Evolutionary conservation across 2,113 vertebrate genomes (phyloP).

Genomic region (Setophaga coronata): DNA sequence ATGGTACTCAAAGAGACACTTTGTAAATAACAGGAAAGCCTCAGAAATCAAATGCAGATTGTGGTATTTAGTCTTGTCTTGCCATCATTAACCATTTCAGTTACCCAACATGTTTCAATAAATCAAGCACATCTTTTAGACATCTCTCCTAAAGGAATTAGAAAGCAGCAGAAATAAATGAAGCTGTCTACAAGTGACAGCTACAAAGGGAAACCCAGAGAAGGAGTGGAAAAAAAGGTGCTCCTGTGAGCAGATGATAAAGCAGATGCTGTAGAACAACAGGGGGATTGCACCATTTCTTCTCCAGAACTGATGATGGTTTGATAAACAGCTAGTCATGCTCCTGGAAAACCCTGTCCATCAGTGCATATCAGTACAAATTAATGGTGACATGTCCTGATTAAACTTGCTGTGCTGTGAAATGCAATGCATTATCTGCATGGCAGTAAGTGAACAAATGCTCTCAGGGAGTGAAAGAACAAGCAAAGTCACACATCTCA

Average conservation of each 20-base stretch:
- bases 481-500: slow-evolving; percentile 21
- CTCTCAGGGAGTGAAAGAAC: slow-evolving; percentile 1
- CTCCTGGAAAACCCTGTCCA: slow-evolving; percentile 67
- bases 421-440: slow-evolving; percentile 60
- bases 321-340: slow-evolving; percentile 61
- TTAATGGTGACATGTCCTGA: slow-evolving; percentile 69
- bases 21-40: slow-evolving; percentile 70
- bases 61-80: slow-evolving; percentile 42
- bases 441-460: slow-evolving; percentile 52
- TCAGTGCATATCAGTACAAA: slow-evolving; percentile 67
- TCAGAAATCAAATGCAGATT: slow-evolving; percentile 65
- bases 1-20: slow-evolving; percentile 50
- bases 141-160: not conserved
- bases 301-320: not conserved
- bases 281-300: slow-evolving; percentile 33
- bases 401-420: slow-evolving; percentile 72
- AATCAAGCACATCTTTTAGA: not conserved
- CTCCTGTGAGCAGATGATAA: slow-evolving; percentile 51
- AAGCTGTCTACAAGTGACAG: slow-evolving; percentile 61
- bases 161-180: slow-evolving; percentile 60
- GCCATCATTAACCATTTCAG: slow-evolving; percentile 42
- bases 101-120: not conserved
- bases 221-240: not conserved
- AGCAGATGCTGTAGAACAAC: slow-evolving; percentile 66
- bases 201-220: slow-evolving; percentile 28